Conservation (phyloP, 1,140 invertebrate genomes). For the roundworm (Caenorhabditis elegans) region WBcel235 BX284605.5:5356001-5356500, state of each 20-base stretch:
- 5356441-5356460: neutral
- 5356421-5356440: neutral
- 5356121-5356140: neutral
- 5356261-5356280: neutral
- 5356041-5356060: constrained; percentile 10
- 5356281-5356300: constrained; percentile 6
- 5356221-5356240: constrained; percentile 17
- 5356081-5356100: neutral
- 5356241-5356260: neutral
- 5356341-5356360: constrained; percentile 21
- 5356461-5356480: constrained; percentile 26
- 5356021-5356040: too few species aligned
- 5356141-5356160: neutral
- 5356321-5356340: neutral
- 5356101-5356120: constrained; percentile 10
- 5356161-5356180: neutral
- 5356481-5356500: neutral
- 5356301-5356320: constrained; percentile 18
- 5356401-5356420: neutral
- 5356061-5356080: neutral
- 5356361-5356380: neutral
- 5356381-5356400: neutral
- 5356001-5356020: too few species aligned
- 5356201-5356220: constrained; percentile 14
- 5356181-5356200: neutral